Conservation (phyloP, 2,888 invertebrate genomes). For the Mylabris sibirica region DNA sequence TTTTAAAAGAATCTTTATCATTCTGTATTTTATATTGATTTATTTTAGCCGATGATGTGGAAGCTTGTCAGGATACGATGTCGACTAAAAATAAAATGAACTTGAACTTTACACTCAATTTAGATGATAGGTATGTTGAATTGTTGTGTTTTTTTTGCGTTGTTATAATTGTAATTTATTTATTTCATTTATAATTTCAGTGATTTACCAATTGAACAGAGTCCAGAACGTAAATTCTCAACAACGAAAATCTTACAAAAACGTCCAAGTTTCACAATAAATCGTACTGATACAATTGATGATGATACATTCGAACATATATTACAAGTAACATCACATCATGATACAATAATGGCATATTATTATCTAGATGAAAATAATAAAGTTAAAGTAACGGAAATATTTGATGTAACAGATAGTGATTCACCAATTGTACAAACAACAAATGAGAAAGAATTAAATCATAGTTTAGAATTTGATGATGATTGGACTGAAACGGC, state of each 20-base stretch:
- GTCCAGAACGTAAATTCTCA: constrained; percentile 52
- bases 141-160: no score
- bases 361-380: constrained; percentile 90
- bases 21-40: constrained; percentile 16
- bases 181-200: constrained; percentile 44
- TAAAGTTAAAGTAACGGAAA: constrained; percentile 83
- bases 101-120: constrained; percentile 68
- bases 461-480: constrained; percentile 73
- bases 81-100: constrained; percentile 65
- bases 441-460: constrained; percentile 67
- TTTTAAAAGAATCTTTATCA: no score
- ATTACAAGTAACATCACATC: constrained; percentile 79
- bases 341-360: constrained; percentile 89
- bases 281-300: constrained; percentile 54
- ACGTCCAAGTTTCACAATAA: constrained; percentile 57
- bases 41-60: constrained; percentile 57
- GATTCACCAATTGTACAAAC: constrained; percentile 73
- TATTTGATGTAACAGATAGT: constrained; percentile 84
- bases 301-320: constrained; percentile 76
- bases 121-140: constrained; percentile 64
- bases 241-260: constrained; percentile 56
- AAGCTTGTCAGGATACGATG: constrained; percentile 54
- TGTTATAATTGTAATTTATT: constrained; percentile 15
- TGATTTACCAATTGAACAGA: constrained; percentile 53
- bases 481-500: constrained; percentile 67